Evolutionary conservation across 2,797 vertebrate genomes (phyloP).

Genomic region (Crocodylus rhombifer): DNA sequence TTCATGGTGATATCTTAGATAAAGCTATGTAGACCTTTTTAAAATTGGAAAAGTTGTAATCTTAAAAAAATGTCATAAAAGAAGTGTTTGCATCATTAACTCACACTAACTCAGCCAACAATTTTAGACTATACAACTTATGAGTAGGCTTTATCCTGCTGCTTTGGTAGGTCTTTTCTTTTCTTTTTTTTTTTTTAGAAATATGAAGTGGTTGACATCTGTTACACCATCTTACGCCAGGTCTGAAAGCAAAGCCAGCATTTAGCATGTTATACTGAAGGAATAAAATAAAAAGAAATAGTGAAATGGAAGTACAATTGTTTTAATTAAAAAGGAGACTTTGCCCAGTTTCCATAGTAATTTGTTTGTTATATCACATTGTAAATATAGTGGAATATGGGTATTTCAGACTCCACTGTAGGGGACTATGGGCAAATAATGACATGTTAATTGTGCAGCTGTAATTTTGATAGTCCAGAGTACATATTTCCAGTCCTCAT

Average conservation of each 20-base stretch:
- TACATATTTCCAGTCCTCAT: background rate
- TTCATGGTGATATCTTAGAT: background rate
- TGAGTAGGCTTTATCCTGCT: background rate
- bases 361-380: background rate
- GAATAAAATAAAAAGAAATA: background rate
- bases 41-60: background rate
- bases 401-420: background rate
- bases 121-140: background rate
- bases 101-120: background rate
- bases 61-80: background rate
- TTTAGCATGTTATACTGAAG: background rate
- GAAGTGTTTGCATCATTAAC: background rate
- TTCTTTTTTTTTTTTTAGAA: too few species aligned
- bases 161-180: background rate
- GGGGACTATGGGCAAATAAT: background rate
- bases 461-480: background rate
- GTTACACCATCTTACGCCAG: background rate
- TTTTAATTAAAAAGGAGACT: background rate
- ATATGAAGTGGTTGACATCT: background rate
- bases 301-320: background rate
- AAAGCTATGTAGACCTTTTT: background rate
- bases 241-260: background rate
- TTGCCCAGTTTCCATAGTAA: too few species aligned
- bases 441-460: background rate
- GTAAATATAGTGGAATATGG: background rate